Base-by-base conservation (phyloP, 2,888 invertebrate species). In the Drosophila koepferae region DNA sequence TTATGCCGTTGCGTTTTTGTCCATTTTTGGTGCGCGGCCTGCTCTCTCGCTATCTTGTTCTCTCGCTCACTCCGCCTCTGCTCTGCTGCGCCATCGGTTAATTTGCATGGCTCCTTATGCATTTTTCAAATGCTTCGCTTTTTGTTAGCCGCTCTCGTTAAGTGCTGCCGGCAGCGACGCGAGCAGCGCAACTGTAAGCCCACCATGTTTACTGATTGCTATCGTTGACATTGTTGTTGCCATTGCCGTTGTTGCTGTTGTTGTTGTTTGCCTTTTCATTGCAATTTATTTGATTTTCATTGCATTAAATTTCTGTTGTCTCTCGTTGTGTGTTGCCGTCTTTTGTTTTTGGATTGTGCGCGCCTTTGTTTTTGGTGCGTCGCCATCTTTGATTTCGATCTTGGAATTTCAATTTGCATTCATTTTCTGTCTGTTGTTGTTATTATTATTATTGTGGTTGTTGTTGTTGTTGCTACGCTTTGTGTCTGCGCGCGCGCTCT, bases 241-340 rank as follows among this genome's bases (percentile, higher is more conserved):
- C 54, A 51, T 48, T 62, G 77, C 64, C 64, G 66, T 20, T 58
- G 64, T n/a, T 54, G 56, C 41, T 63, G 62, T 31, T 65, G 63
- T 14, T 23, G 46, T 23, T 46, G 34, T 12, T 74, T 74, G 76
- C 41, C 55, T 67, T 68, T 84, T 82, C 78, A 72, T 78, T 89
- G 84, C 89, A 84, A 85, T 85, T 85, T 85, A 85, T 85, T 85
- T 85, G 84, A 89, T 85, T 89, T 89, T 89, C 84, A 89, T 85
- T 89, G 89, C 83, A 86, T 88, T 88, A 68, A 73, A 86, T 88
- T 88, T 87, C 46, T 72, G 77, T 61, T 68, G 81, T 67, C 62
- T 70, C 62, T 56, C 53, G 61, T 46, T 80, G 28, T 71, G 66
- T 65, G 49, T 75, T 79, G 79, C 48, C 63, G 67, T 12, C 77